Evolutionary conservation across 2,888 invertebrate genomes (phyloP).

Genomic region (Tineola bisselliella): DNA sequence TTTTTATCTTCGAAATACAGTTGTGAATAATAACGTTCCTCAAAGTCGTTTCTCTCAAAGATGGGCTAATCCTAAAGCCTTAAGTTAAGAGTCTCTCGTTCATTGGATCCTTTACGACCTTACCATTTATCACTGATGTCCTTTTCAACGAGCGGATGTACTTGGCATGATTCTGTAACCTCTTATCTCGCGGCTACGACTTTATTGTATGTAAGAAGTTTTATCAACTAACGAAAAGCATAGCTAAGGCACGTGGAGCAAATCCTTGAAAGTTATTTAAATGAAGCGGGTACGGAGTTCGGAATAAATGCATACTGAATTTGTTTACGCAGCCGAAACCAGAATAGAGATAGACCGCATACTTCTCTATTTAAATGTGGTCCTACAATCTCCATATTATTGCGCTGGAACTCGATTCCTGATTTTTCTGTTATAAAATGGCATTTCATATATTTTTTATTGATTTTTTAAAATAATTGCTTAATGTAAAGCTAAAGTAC

Average conservation of each 20-base stretch:
- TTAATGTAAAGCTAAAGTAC: too few relatives aligned
- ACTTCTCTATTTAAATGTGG: conserved; percentile 16
- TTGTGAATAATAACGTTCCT: not conserved
- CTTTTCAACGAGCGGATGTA: not conserved
- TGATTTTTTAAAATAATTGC: not conserved
- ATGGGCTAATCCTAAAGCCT: not conserved
- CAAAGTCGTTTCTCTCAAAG: not conserved
- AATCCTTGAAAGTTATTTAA: conserved; percentile 47
- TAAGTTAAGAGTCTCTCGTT: conserved; percentile 1
- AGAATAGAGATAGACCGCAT: conserved; percentile 45
- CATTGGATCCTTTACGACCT: conserved; percentile 1
- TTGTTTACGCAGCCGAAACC: conserved; percentile 57
- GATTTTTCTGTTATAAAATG: not conserved
- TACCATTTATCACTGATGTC: not conserved
- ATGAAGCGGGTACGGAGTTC: conserved; percentile 44
- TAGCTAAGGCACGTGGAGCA: conserved; percentile 32
- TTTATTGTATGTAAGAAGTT: conserved; percentile 15
- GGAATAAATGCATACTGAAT: conserved; percentile 65
- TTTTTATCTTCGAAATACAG: not conserved
- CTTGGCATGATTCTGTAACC: not conserved
- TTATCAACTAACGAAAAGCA: conserved; percentile 17
- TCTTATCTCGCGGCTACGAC: not conserved
- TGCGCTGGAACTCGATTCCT: conserved; percentile 14
- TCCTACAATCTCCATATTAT: conserved; percentile 17
- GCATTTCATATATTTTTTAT: not conserved